Percentiles rank a stretch among this genome's conserved stretches.
phyloP scores from a whole-genome alignment of 2,888 invertebrate species.

The Tiliacea citrago region DNA sequence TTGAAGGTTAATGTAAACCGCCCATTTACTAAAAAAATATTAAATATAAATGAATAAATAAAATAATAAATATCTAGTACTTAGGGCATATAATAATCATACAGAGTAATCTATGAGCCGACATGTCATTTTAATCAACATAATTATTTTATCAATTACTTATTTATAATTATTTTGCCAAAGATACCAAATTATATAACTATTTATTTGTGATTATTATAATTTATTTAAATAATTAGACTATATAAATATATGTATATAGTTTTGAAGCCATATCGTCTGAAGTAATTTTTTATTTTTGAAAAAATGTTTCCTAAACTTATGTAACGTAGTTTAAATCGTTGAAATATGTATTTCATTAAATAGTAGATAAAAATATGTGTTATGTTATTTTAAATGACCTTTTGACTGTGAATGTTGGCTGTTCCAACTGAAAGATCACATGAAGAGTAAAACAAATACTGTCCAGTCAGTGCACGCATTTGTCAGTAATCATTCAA shows the following conservation, averaged over 20 bases:
- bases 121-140: slow-evolving; percentile 42
- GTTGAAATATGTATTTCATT: slow-evolving; percentile 66
- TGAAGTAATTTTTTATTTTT: slow-evolving; percentile 43
- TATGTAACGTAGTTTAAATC: slow-evolving; percentile 57
- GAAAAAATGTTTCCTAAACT: slow-evolving; percentile 32
- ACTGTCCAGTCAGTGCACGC: neutral
- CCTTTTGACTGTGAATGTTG: neutral
- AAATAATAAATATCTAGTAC: slow-evolving; percentile 51
- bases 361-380: slow-evolving; percentile 57
- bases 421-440: neutral
- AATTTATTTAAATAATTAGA: slow-evolving; percentile 33
- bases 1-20: slow-evolving; percentile 48
- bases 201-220: slow-evolving; percentile 31
- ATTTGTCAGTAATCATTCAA: neutral
- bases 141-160: slow-evolving; percentile 18
- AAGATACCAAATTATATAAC: slow-evolving; percentile 6
- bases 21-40: slow-evolving; percentile 39
- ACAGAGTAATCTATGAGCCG: slow-evolving; percentile 52
- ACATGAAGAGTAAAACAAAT: neutral
- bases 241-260: slow-evolving; percentile 8
- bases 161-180: slow-evolving; percentile 14
- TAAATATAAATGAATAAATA: slow-evolving; percentile 14
- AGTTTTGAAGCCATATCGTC: slow-evolving; percentile 25
- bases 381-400: slow-evolving; percentile 32
- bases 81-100: slow-evolving; percentile 44